Percentiles rank a stretch among this genome's conserved stretches.
phyloP scores from a whole-genome alignment of 35 echinoderm and acorn worm genomes.

The Nesometra sesokonis region DNA sequence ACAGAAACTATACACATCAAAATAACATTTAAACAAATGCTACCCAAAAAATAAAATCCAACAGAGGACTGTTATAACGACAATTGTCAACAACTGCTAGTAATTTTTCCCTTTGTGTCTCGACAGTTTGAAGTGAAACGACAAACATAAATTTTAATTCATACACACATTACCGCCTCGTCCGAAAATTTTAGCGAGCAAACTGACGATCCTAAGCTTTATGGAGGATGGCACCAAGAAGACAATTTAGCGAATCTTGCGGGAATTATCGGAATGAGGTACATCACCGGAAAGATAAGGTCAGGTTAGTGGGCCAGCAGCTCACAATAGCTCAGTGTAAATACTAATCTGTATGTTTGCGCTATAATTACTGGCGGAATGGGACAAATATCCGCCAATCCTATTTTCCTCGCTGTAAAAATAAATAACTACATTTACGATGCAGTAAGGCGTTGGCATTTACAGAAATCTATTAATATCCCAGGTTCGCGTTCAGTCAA shows the following conservation, averaged over 20 bases:
- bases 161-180: neutral
- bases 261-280: neutral
- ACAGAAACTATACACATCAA: too few relatives aligned
- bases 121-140: neutral
- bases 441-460: neutral
- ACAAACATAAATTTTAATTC: neutral
- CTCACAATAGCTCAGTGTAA: neutral
- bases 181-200: neutral
- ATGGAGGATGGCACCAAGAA: neutral
- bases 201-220: too few relatives aligned
- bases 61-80: too few relatives aligned
- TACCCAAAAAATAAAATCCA: too few relatives aligned
- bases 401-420: neutral
- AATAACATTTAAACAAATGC: too few relatives aligned
- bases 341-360: neutral
- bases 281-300: neutral
- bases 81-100: neutral
- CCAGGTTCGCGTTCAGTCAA: too few relatives aligned
- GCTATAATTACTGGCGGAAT: neutral
- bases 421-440: neutral
- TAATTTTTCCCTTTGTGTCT: neutral
- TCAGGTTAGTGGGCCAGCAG: neutral
- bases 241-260: neutral
- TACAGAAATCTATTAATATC: neutral
- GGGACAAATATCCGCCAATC: neutral